phyloP scores from a whole-genome alignment of 2,113 vertebrate species.

The Engraulis encrasicolus region DNA sequence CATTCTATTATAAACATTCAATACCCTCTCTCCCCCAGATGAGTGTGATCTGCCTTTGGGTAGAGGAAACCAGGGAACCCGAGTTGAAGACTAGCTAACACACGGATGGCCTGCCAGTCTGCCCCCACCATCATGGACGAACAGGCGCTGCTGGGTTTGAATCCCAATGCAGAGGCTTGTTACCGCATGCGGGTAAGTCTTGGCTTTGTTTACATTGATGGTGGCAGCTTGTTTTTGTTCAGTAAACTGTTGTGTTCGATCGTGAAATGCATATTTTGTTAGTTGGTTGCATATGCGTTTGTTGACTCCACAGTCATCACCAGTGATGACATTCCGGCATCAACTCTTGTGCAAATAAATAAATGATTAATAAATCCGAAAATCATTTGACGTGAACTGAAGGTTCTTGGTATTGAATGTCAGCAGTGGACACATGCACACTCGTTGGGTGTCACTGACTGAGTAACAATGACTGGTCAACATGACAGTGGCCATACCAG shows the following conservation, averaged over 20 bases:
- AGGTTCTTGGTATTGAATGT: no score
- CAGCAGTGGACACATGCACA: no score
- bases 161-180: constrained; percentile 93
- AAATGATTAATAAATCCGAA: no score
- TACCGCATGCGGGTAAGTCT: constrained; percentile 90
- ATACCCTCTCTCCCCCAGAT: constrained; percentile 74
- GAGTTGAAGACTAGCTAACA: constrained; percentile 74
- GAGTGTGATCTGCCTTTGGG: constrained; percentile 66
- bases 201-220: background rate
- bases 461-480: no score
- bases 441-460: no score
- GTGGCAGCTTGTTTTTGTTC: background rate
- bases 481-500: no score
- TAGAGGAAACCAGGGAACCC: constrained; percentile 74
- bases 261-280: background rate
- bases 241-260: background rate
- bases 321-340: background rate
- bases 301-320: background rate
- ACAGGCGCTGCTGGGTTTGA: constrained; percentile 95
- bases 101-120: constrained; percentile 75
- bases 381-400: no score
- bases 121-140: constrained; percentile 91
- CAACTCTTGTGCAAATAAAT: no score
- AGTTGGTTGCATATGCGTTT: background rate
- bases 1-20: no score